Percentiles rank a stretch among this genome's conserved stretches.
These are phyloP conservation scores for Ormia ochracea DNA, from an alignment of 2,888 invertebrate species.

Conservation along the genomic window DNA sequence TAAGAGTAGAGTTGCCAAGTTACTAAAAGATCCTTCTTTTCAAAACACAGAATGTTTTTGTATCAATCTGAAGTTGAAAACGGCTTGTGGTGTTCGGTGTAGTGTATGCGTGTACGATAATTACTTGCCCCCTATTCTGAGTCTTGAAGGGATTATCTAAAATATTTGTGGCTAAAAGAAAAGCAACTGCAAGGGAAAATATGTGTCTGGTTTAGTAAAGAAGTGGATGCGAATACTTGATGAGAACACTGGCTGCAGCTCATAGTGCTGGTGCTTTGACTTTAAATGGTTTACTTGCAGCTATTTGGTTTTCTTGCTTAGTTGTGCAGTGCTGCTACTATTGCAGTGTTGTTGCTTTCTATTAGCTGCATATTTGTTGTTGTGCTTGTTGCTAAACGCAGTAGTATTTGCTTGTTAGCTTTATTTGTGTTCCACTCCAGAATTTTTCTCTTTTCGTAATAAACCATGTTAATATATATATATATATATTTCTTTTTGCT, in stretches of 20 bases:
- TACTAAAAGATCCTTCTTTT: not conserved
- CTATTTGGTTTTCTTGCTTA: not conserved
- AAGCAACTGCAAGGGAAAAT: too few species aligned
- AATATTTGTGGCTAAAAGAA: too few species aligned
- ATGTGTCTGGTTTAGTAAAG: too few species aligned
- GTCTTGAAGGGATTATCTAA: too few species aligned
- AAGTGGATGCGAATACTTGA: not conserved
- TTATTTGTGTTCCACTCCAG: slow-evolving; percentile 58
- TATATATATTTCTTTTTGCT: too few species aligned
- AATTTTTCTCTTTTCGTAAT: slow-evolving; percentile 20
- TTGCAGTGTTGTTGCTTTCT: not conserved
- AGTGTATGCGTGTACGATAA: too few species aligned
- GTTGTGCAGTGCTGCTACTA: not conserved
- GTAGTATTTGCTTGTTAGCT: slow-evolving; percentile 58
- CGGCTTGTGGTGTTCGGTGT: too few species aligned
- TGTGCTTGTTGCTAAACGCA: not conserved
- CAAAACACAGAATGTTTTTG: too few species aligned
- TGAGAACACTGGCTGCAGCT: slow-evolving; percentile 11
- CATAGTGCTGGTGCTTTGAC: slow-evolving; percentile 29
- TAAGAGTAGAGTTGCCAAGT: slow-evolving; percentile 9
- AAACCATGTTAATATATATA: not conserved
- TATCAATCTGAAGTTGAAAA: too few species aligned
- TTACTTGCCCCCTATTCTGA: too few species aligned
- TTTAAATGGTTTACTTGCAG: slow-evolving; percentile 23
- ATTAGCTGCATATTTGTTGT: not conserved